Base-by-base conservation (phyloP, 2,797 vertebrate genomes). In the Sebastes oblongus region DNA sequence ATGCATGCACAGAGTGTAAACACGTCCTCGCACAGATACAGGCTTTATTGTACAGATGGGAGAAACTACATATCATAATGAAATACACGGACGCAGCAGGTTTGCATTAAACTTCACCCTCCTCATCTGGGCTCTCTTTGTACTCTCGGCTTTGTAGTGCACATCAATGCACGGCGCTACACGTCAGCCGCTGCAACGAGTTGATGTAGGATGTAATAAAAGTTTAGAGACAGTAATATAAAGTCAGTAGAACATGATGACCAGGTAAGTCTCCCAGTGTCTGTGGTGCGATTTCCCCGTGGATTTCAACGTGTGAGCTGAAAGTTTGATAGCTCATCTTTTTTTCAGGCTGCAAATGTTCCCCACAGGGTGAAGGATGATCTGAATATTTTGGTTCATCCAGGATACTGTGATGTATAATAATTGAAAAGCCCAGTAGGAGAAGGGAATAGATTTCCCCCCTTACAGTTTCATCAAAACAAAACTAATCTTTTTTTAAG, bases 121-220 rank as follows among this genome's bases (percentile, higher is more conserved):
- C 62, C 78, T 81, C 77, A 59, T 30, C 75, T 73, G 75, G 50
- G 36, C 20, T 70, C 69, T 65, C 83, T 86, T 86, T 89, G 83
- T 80, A 85, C 64, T 75, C 66, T 65, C 8, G 11, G 39, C 71
- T 78, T 77, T 83, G 66, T 55, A 72, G 22, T 46, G 34, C 74
- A 85, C 73, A 54, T 77, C 42, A 68, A 46, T 66, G 72, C 56
- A 61, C 67, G 2, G 50, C 2, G 32, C 75, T 73, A 6, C 67
- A 80, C 72, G 62, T 81, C 64, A 79, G 18, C 66, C 32, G 1
- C 74, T 32, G 58, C 56, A 62, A 46, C 67, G 24, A 54, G 68
- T 75, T 77, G 85, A 88, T 75, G 76, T 79, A 83, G 69, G 72
- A 88, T 67, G 70, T 69, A 86, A 88, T 90, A 80, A 90, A 88